These are phyloP conservation scores for Darevskia mixta DNA, from an alignment of 2,797 vertebrate species.

Conservation along the genomic window DNA sequence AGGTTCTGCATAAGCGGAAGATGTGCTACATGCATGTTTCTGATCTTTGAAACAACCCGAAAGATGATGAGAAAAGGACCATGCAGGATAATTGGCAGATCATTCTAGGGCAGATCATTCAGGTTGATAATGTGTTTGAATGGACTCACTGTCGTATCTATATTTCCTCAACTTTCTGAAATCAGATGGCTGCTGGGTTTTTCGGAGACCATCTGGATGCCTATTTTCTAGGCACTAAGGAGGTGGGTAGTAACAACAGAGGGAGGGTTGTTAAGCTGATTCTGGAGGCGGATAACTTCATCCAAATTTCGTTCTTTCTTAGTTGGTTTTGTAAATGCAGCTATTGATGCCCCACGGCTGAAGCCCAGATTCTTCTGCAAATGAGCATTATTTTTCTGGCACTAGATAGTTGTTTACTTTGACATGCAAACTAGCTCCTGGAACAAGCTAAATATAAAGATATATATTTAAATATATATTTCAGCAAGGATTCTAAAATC, in stretches of 20 bases:
- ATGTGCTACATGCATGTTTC: neutral
- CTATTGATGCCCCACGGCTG: constrained; percentile 19
- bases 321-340: constrained; percentile 46
- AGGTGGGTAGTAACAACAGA: constrained; percentile 10
- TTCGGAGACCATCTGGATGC: constrained; percentile 35
- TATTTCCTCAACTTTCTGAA: neutral
- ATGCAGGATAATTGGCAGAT: neutral
- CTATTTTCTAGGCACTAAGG: neutral
- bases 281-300: constrained; percentile 8
- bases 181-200: neutral
- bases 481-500: no score
- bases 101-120: neutral
- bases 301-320: rapidly evolving
- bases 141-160: neutral
- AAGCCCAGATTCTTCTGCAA: constrained; percentile 41
- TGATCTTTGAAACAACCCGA: neutral
- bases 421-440: constrained; percentile 40
- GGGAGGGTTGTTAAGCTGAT: neutral
- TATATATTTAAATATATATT: no score
- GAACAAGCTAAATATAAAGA: neutral
- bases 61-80: no score
- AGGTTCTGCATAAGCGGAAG: neutral
- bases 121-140: neutral
- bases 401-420: constrained; percentile 38
- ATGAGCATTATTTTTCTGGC: constrained; percentile 1